Evolutionary conservation across 1,140 invertebrate species (phyloP).

Genomic region (Hyposmocoma kahamanoa): DNA sequence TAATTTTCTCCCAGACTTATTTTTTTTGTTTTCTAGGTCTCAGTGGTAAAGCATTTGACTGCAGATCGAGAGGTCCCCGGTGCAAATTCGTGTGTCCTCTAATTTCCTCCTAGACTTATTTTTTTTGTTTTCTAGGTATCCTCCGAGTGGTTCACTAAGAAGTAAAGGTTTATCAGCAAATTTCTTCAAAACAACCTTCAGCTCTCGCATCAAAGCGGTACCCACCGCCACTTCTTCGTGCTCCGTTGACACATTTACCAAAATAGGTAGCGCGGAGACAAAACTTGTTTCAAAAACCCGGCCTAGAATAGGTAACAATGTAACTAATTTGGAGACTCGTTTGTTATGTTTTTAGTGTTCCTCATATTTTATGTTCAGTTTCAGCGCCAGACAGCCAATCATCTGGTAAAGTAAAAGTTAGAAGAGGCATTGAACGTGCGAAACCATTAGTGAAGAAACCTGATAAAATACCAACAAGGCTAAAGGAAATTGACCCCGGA

Average conservation of each 20-base stretch:
- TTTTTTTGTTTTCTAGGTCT: conserved; percentile 26
- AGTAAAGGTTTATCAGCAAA: conserved; percentile 45
- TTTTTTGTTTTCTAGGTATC: conserved; percentile 40
- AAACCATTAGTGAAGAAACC: conserved; percentile 23
- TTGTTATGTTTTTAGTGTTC: neutral
- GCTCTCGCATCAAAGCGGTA: conserved; percentile 61
- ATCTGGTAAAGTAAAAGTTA: conserved; percentile 27
- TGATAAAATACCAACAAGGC: conserved; percentile 36
- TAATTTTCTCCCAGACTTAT: conserved; percentile 35
- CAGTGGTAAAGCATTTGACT: conserved; percentile 79
- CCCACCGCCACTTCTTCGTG: conserved; percentile 32
- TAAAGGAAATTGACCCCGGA: conserved; percentile 30
- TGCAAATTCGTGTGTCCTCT: conserved; percentile 94
- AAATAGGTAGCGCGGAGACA: conserved; percentile 68
- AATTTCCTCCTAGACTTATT: conserved; percentile 7
- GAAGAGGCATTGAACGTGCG: conserved; percentile 21
- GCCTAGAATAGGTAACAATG: conserved; percentile 52
- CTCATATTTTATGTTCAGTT: conserved; percentile 16
- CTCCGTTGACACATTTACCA: conserved; percentile 47
- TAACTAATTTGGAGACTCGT: neutral
- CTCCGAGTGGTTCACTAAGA: conserved; percentile 11
- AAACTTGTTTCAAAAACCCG: conserved; percentile 65
- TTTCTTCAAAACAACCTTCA: conserved; percentile 64
- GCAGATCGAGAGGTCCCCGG: conserved; percentile 94
- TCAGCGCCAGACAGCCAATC: conserved; percentile 10